Percentiles rank a stretch among this genome's conserved stretches.
Evolutionary conservation across 1,140 invertebrate genomes (phyloP).

Genomic region (Polypedilum vanderplanki): DNA sequence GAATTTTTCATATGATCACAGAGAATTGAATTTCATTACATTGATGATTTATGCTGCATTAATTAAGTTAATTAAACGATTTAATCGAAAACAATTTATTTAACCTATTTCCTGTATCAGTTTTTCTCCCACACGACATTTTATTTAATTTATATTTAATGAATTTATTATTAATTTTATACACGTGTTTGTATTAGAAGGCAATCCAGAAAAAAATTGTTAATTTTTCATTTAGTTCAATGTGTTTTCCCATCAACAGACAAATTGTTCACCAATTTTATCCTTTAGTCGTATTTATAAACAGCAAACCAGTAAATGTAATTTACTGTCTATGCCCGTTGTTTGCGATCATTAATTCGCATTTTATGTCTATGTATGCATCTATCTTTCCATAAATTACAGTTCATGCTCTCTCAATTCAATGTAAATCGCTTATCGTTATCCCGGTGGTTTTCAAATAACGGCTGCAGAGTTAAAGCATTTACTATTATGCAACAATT

Average conservation of each 20-base stretch:
- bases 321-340: not conserved
- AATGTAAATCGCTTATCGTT: too few relatives aligned
- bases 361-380: not conserved
- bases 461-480: too few relatives aligned
- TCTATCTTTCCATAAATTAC: too few relatives aligned
- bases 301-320: not conserved
- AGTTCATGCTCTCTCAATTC: too few relatives aligned
- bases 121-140: not conserved
- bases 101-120: not conserved
- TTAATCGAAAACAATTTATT: not conserved
- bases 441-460: too few relatives aligned
- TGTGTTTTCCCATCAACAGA: not conserved
- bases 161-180: too few relatives aligned
- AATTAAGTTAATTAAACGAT: slow-evolving; percentile 9
- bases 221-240: not conserved
- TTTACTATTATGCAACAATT: too few relatives aligned
- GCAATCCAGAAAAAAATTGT: not conserved
- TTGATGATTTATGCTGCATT: not conserved
- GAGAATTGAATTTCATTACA: too few relatives aligned
- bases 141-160: not conserved
- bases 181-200: too few relatives aligned
- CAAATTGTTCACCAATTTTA: not conserved
- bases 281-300: not conserved
- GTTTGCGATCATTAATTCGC: not conserved
- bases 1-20: too few relatives aligned